These are phyloP conservation scores for Xyrauchen texanus DNA, from an alignment of 2,113 vertebrate genomes.

Conservation along the genomic window DNA sequence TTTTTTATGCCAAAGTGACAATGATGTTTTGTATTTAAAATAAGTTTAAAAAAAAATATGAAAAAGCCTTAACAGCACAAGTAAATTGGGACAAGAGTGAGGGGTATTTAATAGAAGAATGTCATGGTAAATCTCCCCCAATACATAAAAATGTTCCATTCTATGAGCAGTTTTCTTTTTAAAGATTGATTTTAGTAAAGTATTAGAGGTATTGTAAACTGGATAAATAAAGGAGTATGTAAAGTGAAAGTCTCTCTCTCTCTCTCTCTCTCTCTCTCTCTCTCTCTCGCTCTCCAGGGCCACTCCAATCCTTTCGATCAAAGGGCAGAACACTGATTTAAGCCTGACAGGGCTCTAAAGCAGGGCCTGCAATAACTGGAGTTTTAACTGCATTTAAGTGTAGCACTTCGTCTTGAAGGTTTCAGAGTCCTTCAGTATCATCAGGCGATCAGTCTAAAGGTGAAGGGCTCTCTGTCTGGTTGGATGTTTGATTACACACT, in stretches of 20 bases:
- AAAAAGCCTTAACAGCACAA: neutral
- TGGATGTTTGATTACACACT: conserved; percentile 22
- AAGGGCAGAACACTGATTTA: conserved; percentile 24
- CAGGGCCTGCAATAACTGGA: conserved; percentile 10
- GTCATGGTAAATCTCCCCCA: too few species aligned
- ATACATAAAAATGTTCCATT: too few species aligned
- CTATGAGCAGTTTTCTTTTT: too few species aligned
- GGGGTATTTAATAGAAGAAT: neutral
- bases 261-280: too few species aligned
- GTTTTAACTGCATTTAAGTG: conserved; percentile 31
- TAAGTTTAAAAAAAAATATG: neutral
- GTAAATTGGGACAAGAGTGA: neutral
- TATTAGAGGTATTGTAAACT: too few species aligned
- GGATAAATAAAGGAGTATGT: too few species aligned
- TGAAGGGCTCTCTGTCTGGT: conserved; percentile 12
- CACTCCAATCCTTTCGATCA: neutral
- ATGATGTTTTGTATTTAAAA: neutral
- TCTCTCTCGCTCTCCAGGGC: neutral
- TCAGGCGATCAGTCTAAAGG: neutral
- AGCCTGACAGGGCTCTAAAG: neutral
- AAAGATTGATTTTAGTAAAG: too few species aligned
- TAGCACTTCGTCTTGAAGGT: conserved; percentile 8
- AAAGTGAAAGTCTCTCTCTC: too few species aligned
- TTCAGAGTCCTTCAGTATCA: neutral
- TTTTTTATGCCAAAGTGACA: too few species aligned